Percentiles rank a stretch among this genome's conserved stretches.
These are phyloP conservation scores for Lepidurus couesii DNA, from an alignment of 1,140 invertebrate species.

Conservation along the genomic window DNA sequence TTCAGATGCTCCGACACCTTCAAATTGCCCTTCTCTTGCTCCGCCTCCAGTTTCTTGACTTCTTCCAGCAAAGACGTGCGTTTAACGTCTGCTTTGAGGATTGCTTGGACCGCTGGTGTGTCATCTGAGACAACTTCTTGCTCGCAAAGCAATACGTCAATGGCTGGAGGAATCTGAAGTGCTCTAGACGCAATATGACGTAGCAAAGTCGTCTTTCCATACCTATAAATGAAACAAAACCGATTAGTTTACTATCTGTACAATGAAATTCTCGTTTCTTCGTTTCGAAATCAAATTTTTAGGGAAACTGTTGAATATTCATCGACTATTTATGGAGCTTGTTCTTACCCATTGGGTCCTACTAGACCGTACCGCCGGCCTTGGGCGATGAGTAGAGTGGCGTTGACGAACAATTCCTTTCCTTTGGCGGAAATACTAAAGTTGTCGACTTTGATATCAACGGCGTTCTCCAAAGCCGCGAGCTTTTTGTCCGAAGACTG, in stretches of 20 bases:
- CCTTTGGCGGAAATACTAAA: slow-evolving; percentile 97
- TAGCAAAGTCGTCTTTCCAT: slow-evolving; percentile 97
- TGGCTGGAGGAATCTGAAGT: slow-evolving; percentile 89
- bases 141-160: slow-evolving; percentile 97
- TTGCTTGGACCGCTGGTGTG: slow-evolving; percentile 82
- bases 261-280: slow-evolving; percentile 19
- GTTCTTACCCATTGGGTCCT: slow-evolving; percentile 88
- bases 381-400: slow-evolving; percentile 86
- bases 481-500: slow-evolving; percentile 77
- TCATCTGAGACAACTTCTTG: slow-evolving; percentile 96
- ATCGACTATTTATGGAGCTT: slow-evolving; percentile 28
- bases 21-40: slow-evolving; percentile 53
- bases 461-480: slow-evolving; percentile 81
- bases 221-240: slow-evolving; percentile 51
- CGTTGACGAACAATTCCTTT: slow-evolving; percentile 96
- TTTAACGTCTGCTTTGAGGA: slow-evolving; percentile 87
- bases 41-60: slow-evolving; percentile 69
- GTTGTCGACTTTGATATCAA: slow-evolving; percentile 98
- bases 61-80: slow-evolving; percentile 74
- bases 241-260: slow-evolving; percentile 27
- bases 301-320: not conserved
- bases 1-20: slow-evolving; percentile 41
- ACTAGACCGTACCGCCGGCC: slow-evolving; percentile 94
- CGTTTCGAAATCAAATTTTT: too few relatives aligned
- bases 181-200: slow-evolving; percentile 83